phyloP scores from a whole-genome alignment of 2,113 vertebrate species.

The Podarcis muralis region DNA sequence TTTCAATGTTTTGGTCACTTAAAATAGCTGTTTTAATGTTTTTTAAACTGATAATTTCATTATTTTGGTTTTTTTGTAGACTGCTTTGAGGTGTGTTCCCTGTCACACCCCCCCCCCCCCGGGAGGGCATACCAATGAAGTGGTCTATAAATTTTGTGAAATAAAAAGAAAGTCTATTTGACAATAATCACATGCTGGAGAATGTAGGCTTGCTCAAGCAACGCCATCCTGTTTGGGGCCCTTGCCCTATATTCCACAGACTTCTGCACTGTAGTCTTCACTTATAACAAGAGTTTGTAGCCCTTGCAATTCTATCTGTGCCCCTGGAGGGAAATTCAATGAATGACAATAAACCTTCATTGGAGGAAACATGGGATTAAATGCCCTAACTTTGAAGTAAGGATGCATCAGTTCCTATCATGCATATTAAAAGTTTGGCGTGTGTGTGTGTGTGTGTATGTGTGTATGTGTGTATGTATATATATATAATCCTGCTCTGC shows the following conservation, averaged over 20 bases:
- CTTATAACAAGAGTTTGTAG: neutral
- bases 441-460: too few species aligned
- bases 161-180: neutral
- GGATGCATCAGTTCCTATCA: neutral
- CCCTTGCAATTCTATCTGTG: neutral
- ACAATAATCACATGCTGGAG: too few species aligned
- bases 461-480: neutral
- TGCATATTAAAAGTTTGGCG: conserved; percentile 5
- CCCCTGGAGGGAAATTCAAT: neutral
- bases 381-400: neutral
- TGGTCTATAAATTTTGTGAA: neutral
- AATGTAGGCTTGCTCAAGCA: neutral
- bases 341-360: neutral
- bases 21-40: too few species aligned
- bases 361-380: neutral
- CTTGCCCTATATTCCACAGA: neutral
- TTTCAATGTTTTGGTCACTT: too few species aligned
- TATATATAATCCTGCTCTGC: neutral
- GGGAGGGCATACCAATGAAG: neutral
- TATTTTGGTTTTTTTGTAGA: too few species aligned
- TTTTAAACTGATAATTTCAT: too few species aligned
- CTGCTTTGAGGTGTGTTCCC: too few species aligned
- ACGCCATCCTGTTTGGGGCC: neutral
- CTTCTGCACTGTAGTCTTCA: neutral
- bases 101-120: too few species aligned